Base-by-base conservation (phyloP, 2,797 vertebrate species). In the Falco peregrinus region DNA sequence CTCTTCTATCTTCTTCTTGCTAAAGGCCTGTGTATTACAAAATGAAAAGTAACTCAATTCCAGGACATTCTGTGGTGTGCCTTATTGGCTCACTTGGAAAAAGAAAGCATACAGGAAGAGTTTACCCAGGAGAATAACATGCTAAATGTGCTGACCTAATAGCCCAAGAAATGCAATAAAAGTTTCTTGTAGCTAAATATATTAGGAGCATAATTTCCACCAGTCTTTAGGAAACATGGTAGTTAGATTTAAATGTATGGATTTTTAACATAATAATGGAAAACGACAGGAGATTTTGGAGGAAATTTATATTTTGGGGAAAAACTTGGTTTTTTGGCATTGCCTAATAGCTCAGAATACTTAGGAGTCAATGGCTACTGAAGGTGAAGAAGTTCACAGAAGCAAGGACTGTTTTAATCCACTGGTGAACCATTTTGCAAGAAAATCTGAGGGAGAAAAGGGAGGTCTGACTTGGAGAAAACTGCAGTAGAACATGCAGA, bases 1-100 rank as follows among this genome's bases (percentile, higher is more conserved):
- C 96, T 99, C 99, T 3, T 99, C 99, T 48, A 98, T 93, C 96
- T 99, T 99, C 96, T 99, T 99, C 97, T 99, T 99, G 98, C 99
- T 99, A 98, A 99, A 99, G 98, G 99, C 99, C 99, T 99, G 95
- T 6, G 84, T 45, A 47, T 95, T 74, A 88, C 70, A 96, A 95
- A 95, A 90, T 20, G 28, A 95, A 89, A 96, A 94, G 51, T 16
- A 74, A 80, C n/a, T 92, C 70, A 63, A 13, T 59, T 93, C 51
- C 47, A 37, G 73, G 37, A 61, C 6, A 7, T 88, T 63, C 65
- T 61, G 51, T 31, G 35, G 31, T 50, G 65, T 39, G 82, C 47
- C 31, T 57, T 45, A 4, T 13, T 60, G 82, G 73, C 95, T n/a
- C 71, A n/a, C 60, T 47, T 3, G 29, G 84, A 16, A 77, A 59